Conservation (phyloP, 2,797 vertebrate genomes). For the Lateolabrax maculatus region DNA sequence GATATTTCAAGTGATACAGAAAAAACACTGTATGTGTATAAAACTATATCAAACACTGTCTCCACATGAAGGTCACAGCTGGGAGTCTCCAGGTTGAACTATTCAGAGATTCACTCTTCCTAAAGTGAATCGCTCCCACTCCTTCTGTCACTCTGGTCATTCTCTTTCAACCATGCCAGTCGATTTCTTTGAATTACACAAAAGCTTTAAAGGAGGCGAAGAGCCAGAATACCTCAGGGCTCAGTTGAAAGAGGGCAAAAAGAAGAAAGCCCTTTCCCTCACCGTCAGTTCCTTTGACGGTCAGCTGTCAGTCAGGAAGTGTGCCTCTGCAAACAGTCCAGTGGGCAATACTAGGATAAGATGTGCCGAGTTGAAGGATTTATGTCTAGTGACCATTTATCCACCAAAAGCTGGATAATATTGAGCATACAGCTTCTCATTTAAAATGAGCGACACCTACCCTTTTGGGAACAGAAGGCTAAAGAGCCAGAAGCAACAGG, state of each 20-base stretch:
- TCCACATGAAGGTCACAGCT: conserved; percentile 17
- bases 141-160: conserved; percentile 2
- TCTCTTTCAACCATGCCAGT: conserved; percentile 25
- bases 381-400: conserved; percentile 10
- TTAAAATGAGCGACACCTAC: conserved; percentile 44
- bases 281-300: background rate
- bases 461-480: conserved; percentile 29
- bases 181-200: conserved; percentile 29
- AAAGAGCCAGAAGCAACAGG: conserved; percentile 28
- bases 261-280: background rate
- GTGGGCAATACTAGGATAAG: background rate
- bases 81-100: background rate
- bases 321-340: background rate
- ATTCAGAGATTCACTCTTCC: conserved; percentile 8
- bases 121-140: conserved; percentile 3
- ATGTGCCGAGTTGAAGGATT: conserved; percentile 8
- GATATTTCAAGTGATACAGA: background rate
- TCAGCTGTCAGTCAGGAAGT: conserved; percentile 23
- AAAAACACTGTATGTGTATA: background rate
- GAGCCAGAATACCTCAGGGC: background rate
- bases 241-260: conserved; percentile 10
- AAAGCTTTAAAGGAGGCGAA: background rate
- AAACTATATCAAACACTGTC: background rate
- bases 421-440: conserved; percentile 21
- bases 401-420: conserved; percentile 9